Conservation (phyloP, 2,797 vertebrate species). For the Malurus splendens region DNA sequence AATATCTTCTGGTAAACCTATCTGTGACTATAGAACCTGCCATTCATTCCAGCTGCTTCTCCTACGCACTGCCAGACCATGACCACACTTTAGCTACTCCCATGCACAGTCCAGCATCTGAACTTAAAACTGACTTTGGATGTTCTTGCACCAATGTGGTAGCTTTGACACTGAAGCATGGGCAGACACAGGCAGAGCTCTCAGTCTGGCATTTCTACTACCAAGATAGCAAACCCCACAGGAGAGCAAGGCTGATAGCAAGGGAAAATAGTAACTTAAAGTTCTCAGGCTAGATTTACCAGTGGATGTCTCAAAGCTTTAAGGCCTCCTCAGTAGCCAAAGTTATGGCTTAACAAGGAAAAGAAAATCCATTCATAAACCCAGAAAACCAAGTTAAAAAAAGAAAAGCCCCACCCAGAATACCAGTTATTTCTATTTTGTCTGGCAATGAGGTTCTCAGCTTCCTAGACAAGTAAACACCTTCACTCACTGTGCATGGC, state of each 20-base stretch:
- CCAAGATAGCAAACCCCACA: not conserved
- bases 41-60: not conserved
- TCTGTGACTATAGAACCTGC: fast-evolving
- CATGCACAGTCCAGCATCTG: not conserved
- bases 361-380: constrained; percentile 52
- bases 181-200: fast-evolving
- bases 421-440: constrained; percentile 42
- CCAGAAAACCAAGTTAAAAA: constrained; percentile 33
- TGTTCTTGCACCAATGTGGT: not conserved
- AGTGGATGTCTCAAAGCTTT: not conserved
- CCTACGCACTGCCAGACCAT: fast-evolving
- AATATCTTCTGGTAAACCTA: not conserved
- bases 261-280: not conserved
- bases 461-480: constrained; percentile 53
- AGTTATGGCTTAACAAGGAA: not conserved
- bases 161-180: not conserved
- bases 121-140: not conserved
- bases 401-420: constrained; percentile 19
- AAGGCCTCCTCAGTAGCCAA: not conserved
- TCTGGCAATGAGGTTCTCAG: constrained; percentile 45
- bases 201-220: not conserved
- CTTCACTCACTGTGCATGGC: constrained; percentile 23
- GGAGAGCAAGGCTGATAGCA: not conserved
- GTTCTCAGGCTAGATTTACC: not conserved
- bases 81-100: not conserved